Evolutionary conservation across 1,140 invertebrate genomes (phyloP).

Genomic region (Lamellibrachia luymesi): DNA sequence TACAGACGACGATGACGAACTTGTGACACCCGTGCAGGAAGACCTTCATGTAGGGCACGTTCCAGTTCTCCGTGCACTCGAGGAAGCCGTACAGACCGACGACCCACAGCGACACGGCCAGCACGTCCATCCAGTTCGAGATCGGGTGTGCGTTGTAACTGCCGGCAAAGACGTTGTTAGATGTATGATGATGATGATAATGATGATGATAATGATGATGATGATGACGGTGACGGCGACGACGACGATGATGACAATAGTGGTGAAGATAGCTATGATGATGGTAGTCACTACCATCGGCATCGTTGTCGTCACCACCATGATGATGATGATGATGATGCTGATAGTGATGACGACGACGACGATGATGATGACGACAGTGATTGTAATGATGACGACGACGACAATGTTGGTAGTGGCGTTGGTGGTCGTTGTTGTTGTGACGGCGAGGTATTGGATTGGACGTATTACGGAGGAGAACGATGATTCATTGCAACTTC

Average conservation of each 20-base stretch:
- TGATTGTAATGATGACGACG: no score
- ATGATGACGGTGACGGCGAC: background rate
- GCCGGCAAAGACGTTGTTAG: background rate
- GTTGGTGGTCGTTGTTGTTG: no score
- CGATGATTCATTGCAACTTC: no score
- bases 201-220: background rate
- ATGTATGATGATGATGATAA: background rate
- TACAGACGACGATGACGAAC: background rate
- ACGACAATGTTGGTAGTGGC: no score
- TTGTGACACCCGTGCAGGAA: background rate
- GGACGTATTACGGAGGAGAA: no score
- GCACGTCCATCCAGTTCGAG: background rate
- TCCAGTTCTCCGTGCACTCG: background rate
- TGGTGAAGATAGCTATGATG: background rate
- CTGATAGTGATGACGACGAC: no score
- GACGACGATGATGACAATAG: background rate
- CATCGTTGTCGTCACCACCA: no score
- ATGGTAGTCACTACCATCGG: background rate
- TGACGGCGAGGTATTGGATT: no score
- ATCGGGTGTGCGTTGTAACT: background rate
- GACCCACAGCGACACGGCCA: background rate
- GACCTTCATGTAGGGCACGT: background rate
- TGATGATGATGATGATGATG: no score
- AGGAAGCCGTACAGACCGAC: background rate
- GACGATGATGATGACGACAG: no score